phyloP scores from a whole-genome alignment of 2,797 vertebrate genomes.

The Lindbergichthys nudifrons region DNA sequence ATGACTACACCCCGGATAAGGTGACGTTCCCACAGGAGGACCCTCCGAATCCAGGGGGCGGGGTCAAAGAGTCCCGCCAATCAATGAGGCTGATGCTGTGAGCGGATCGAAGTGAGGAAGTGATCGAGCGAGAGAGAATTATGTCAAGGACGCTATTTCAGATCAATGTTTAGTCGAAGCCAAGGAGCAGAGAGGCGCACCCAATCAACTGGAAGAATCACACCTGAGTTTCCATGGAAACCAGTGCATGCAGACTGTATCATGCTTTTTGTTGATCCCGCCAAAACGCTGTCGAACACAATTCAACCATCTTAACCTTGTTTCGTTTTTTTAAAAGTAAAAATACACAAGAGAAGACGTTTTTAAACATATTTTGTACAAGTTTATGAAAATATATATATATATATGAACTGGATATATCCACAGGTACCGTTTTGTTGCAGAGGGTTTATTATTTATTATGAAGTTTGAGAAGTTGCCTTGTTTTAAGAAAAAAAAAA shows the following conservation, averaged over 20 bases:
- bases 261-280: conserved; percentile 47
- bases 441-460: conserved; percentile 86
- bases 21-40: conserved; percentile 92
- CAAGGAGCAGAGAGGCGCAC: conserved; percentile 51
- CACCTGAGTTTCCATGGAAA: conserved; percentile 60
- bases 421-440: conserved; percentile 85
- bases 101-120: conserved; percentile 36
- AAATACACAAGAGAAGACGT: conserved; percentile 45
- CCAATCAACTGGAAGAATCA: conserved; percentile 69
- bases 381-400: conserved; percentile 63
- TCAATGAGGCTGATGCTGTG: conserved; percentile 93
- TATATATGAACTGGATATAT: conserved; percentile 84
- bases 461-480: conserved; percentile 86
- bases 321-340: conserved; percentile 52
- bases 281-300: conserved; percentile 61
- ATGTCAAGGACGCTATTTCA: conserved; percentile 1
- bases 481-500: conserved; percentile 82
- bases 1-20: conserved; percentile 98
- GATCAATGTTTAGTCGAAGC: conserved; percentile 49
- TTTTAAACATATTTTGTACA: conserved; percentile 75
- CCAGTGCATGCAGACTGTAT: conserved; percentile 69
- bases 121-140: not conserved
- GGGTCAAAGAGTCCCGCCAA: conserved; percentile 90
- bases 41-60: conserved; percentile 86
- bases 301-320: conserved; percentile 55